Base-by-base conservation (phyloP, 2,888 invertebrate species). In the Pterobdella sp. region DNA sequence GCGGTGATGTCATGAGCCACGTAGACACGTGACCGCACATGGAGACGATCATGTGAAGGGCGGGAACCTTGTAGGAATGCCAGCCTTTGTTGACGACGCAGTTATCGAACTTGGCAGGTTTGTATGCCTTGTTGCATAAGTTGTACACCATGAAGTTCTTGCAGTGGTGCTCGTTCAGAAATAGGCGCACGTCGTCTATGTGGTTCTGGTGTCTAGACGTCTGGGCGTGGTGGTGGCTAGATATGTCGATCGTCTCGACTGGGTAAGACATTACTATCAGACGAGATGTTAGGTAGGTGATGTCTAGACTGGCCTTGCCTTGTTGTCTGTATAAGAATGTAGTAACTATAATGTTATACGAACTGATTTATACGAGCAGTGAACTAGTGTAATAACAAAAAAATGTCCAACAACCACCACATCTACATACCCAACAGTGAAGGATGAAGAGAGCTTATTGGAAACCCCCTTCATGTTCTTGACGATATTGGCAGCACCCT, bases 401-500 rank as follows among this genome's bases (percentile, higher is more conserved):
- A 32, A 22, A 68, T 18, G 52, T 29, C 42, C 32, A 32, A 52
- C 69, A 69, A 26, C 34, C n/a, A 69, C 52, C 22, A 7, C 68
- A 49, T 18, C 32, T 29, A 32, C 35, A 69, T 52, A 2, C 1
- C 18, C 34, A 52, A 31, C 52, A 49, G 26, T 52, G 32, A 10
- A 92, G 52, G 94, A 92, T 83, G 95, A 93, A 90, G 96, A 94
- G 63, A 97, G 94, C 87, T 94, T 95, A 52, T 90, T 90, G 31
- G 95, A 94, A 0, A 94, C 95, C 81, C 96, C 96, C 83, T 94
- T 94, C 36, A 97, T 85, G 81, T 94, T 95, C 81, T 93, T 94
- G 75, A 96, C 86, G 79, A 95, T 89, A 80, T 90, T 93, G 1
- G 94, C 93, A 32, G 95, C 94, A 69, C 94, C 94, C 34, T 94